Conservation (phyloP, 2,797 vertebrate genomes). For the Cirrhinus molitorella region DNA sequence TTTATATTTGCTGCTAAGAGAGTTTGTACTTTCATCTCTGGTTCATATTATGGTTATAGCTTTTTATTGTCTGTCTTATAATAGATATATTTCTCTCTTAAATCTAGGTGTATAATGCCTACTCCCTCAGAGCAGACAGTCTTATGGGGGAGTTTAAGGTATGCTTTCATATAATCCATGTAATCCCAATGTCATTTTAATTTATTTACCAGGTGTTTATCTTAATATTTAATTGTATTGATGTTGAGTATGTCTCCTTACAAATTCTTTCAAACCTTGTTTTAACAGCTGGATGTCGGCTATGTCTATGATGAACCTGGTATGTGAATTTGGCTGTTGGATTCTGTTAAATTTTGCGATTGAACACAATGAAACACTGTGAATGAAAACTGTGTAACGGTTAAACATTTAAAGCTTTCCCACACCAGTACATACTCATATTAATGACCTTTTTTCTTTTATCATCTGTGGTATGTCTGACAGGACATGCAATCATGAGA, state of each 20-base stretch:
- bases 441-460: neutral
- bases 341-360: conserved; percentile 25
- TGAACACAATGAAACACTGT: too few relatives aligned
- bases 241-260: neutral
- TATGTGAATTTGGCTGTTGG: conserved; percentile 63
- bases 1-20: neutral
- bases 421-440: neutral
- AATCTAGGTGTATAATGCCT: conserved; percentile 77
- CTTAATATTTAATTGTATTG: neutral
- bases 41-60: neutral
- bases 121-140: conserved; percentile 78
- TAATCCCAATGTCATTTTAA: neutral
- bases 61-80: conserved; percentile 18
- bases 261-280: conserved; percentile 7
- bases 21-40: neutral
- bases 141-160: conserved; percentile 82
- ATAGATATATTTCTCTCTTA: conserved; percentile 10
- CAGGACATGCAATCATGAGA: conserved; percentile 82
- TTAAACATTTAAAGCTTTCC: neutral
- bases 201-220: neutral
- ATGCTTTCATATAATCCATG: neutral
- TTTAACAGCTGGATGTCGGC: conserved; percentile 89
- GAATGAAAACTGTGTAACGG: neutral
- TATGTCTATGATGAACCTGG: conserved; percentile 93
- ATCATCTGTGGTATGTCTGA: neutral